These are phyloP conservation scores for Galendromus occidentalis DNA, from an alignment of 1,140 invertebrate species.

Conservation along the genomic window DNA sequence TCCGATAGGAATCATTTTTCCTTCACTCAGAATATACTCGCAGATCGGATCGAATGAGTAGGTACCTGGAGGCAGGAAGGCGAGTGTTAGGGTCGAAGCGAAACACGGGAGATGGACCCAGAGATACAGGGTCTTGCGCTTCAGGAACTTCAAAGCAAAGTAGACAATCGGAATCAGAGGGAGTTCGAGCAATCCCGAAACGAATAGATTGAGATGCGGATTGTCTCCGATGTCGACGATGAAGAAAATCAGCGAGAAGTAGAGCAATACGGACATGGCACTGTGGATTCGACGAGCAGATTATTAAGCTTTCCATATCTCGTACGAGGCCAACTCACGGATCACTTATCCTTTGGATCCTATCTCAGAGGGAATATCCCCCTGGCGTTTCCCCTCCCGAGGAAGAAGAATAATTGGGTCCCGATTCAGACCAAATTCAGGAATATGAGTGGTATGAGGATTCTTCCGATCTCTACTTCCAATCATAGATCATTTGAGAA, in stretches of 20 bases:
- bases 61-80: neutral
- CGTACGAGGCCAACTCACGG: no score
- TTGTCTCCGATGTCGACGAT: neutral
- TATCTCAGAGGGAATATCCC: no score
- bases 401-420: no score
- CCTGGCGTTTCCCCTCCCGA: no score
- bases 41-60: neutral
- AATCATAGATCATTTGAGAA: no score
- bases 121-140: neutral
- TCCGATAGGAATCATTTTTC: no score
- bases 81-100: neutral
- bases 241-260: neutral
- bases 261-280: neutral
- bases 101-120: neutral
- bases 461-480: no score
- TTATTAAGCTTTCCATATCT: no score
- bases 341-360: no score
- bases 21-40: no score
- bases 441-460: no score
- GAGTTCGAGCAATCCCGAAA: neutral
- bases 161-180: neutral
- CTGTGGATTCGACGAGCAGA: neutral
- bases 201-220: conserved; percentile 1
- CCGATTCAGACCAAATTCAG: no score
- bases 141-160: neutral